phyloP scores from a whole-genome alignment of 1,140 invertebrate genomes.

The Solen grandis region DNA sequence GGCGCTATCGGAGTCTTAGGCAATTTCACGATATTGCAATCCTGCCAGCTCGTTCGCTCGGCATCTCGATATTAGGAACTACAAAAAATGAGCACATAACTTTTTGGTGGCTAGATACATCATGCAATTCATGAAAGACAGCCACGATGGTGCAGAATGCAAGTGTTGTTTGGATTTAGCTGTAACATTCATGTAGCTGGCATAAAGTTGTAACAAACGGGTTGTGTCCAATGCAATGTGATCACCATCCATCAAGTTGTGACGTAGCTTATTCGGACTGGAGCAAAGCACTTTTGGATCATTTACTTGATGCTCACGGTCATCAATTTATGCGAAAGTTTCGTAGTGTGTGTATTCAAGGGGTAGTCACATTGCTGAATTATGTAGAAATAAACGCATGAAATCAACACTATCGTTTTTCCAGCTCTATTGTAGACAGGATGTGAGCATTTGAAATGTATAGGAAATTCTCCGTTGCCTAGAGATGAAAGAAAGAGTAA shows the following conservation, averaged over 20 bases:
- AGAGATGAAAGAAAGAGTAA: not conserved
- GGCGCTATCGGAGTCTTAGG: not conserved
- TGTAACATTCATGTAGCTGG: too few species aligned
- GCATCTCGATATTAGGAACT: not conserved
- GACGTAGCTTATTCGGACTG: not conserved
- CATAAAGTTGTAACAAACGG: too few species aligned
- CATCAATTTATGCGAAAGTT: not conserved
- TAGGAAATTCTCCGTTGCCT: not conserved
- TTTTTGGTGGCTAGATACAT: too few species aligned
- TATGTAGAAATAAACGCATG: not conserved
- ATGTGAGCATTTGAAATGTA: not conserved
- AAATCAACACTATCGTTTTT: not conserved
- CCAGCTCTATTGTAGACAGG: too few species aligned
- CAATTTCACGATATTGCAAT: not conserved
- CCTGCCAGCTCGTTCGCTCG: not conserved
- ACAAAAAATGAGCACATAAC: too few species aligned
- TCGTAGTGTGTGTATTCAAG: not conserved
- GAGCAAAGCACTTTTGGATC: not conserved
- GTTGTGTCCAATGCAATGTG: too few species aligned
- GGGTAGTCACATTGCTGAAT: not conserved
- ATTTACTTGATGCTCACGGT: not conserved
- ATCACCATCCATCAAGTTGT: too few species aligned
- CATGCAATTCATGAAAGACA: too few species aligned
- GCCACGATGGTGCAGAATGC: too few species aligned
- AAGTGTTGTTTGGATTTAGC: too few species aligned